phyloP scores from a whole-genome alignment of 1,140 invertebrate genomes.

The Anastatus disparis region DNA sequence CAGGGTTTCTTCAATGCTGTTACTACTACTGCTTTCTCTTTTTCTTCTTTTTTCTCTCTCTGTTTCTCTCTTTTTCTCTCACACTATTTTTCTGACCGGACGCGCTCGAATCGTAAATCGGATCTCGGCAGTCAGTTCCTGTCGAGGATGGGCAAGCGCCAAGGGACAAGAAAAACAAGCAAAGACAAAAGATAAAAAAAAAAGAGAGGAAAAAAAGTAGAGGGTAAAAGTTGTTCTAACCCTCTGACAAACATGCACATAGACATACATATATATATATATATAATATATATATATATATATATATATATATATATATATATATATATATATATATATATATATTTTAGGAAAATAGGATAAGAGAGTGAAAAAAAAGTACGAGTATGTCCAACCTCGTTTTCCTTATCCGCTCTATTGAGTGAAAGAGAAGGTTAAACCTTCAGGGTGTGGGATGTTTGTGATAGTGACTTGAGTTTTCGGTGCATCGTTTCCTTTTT shows the following conservation, averaged over 20 bases:
- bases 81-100: constrained; percentile 48
- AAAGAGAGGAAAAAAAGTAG: neutral
- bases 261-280: no score
- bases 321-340: no score
- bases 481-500: no score
- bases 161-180: constrained; percentile 34
- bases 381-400: constrained; percentile 3
- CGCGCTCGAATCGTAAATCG: constrained; percentile 56
- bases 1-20: constrained; percentile 47
- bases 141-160: no score
- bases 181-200: neutral
- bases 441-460: no score
- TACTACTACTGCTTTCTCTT: no score
- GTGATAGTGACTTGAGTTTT: no score
- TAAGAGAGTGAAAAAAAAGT: constrained; percentile 1
- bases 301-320: no score
- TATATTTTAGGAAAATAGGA: no score
- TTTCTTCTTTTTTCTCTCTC: constrained; percentile 3
- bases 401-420: neutral
- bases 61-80: no score
- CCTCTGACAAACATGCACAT: constrained; percentile 20
- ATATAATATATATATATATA: no score
- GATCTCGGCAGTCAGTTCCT: constrained; percentile 33
- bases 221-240: neutral
- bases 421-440: neutral